A percentile compares a stretch with the other conserved stretches of the same genome.
These are phyloP conservation scores for Mastacembelus armatus DNA, from an alignment of 2,797 vertebrate species.

Conservation along the genomic window DNA sequence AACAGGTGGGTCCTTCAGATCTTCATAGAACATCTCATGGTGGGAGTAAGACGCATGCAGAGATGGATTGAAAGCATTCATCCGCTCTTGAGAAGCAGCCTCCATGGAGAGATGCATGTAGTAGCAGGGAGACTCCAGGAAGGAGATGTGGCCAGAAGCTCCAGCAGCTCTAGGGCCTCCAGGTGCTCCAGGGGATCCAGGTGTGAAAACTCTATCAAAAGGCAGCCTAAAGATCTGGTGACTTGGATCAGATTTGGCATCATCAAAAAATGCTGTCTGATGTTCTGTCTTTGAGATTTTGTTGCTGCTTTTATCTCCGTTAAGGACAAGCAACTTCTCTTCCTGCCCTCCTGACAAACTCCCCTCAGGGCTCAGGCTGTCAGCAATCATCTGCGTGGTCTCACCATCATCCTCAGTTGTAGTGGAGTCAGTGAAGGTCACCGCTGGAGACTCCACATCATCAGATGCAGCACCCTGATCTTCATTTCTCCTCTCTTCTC, in stretches of 20 bases:
- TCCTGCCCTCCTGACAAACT: slow-evolving; percentile 68
- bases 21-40: slow-evolving; percentile 86
- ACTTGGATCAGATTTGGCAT: slow-evolving; percentile 28
- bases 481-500: slow-evolving; percentile 57
- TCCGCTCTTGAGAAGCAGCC: slow-evolving; percentile 74
- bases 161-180: too few relatives aligned
- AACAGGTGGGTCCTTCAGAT: slow-evolving; percentile 79
- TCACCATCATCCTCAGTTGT: slow-evolving; percentile 45
- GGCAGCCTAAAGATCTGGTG: slow-evolving; percentile 79
- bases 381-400: slow-evolving; percentile 52
- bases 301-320: slow-evolving; percentile 7
- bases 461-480: slow-evolving; percentile 20
- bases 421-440: slow-evolving; percentile 46
- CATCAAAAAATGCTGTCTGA: slow-evolving; percentile 13
- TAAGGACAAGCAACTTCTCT: slow-evolving; percentile 40
- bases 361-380: slow-evolving; percentile 42
- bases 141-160: slow-evolving; percentile 47
- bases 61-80: slow-evolving; percentile 85
- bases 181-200: too few relatives aligned
- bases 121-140: slow-evolving; percentile 66
- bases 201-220: slow-evolving; percentile 57
- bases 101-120: slow-evolving; percentile 77
- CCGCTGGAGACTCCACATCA: slow-evolving; percentile 31
- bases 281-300: slow-evolving; percentile 14
- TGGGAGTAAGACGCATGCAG: slow-evolving; percentile 85